phyloP scores from a whole-genome alignment of 2,888 invertebrate genomes.

The Bimastos eiseni region DNA sequence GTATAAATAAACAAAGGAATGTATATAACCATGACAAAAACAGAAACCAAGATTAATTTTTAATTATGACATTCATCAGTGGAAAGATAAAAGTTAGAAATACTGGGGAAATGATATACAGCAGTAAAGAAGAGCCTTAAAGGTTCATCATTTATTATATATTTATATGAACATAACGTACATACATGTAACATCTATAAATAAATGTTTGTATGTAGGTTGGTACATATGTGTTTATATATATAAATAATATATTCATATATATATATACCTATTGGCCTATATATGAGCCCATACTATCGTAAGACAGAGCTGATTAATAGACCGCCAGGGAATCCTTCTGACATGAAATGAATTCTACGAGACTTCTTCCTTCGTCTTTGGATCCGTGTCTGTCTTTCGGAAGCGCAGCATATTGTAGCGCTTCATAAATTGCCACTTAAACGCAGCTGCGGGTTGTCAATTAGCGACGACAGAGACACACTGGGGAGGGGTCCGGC shows the following conservation, averaged over 20 bases:
- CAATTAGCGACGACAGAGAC: conserved; percentile 7
- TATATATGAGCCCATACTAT: too few relatives aligned
- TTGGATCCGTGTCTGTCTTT: not conserved
- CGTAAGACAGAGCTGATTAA: not conserved
- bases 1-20: not conserved
- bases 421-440: conserved; percentile 6
- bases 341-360: not conserved
- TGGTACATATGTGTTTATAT: not conserved
- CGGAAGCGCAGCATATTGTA: not conserved
- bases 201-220: not conserved
- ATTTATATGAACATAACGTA: not conserved
- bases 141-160: too few relatives aligned
- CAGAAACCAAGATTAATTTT: too few relatives aligned
- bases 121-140: too few relatives aligned
- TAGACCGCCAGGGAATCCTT: not conserved
- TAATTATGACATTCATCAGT: too few relatives aligned
- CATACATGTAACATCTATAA: not conserved
- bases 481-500: too few relatives aligned
- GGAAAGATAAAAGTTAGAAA: too few relatives aligned
- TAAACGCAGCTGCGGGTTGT: not conserved
- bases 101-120: too few relatives aligned
- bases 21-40: too few relatives aligned
- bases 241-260: not conserved
- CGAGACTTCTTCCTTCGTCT: not conserved
- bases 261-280: not conserved